These are phyloP conservation scores for Drosophila mimica DNA, from an alignment of 2,888 invertebrate species.

Conservation along the genomic window DNA sequence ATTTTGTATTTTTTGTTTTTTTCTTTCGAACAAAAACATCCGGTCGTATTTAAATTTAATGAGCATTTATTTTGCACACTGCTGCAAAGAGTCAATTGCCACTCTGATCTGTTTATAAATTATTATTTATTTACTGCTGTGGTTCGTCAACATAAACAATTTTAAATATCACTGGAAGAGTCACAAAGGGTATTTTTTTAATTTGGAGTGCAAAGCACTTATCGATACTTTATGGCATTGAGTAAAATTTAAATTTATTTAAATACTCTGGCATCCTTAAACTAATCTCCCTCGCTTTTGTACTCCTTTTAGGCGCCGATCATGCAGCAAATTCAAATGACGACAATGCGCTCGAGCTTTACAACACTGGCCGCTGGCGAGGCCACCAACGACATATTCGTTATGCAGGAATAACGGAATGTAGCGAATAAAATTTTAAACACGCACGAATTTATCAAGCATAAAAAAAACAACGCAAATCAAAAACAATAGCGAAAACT, in stretches of 20 bases:
- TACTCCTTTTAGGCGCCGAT: slow-evolving; percentile 20
- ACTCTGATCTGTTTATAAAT: slow-evolving; percentile 39
- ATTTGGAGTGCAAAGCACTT: background rate
- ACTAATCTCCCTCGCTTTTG: slow-evolving; percentile 15
- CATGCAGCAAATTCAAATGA: slow-evolving; percentile 25
- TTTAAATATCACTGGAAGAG: slow-evolving; percentile 9
- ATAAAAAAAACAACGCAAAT: slow-evolving; percentile 33
- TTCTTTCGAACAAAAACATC: slow-evolving; percentile 78
- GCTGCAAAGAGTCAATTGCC: slow-evolving; percentile 31
- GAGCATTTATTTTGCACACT: slow-evolving; percentile 73
- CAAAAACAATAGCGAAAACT: slow-evolving; percentile 42
- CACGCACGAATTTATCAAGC: slow-evolving; percentile 57
- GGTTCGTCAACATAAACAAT: slow-evolving; percentile 26
- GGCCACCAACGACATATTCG: slow-evolving; percentile 17
- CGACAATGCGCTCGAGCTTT: slow-evolving; percentile 32
- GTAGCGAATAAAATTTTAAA: slow-evolving; percentile 3
- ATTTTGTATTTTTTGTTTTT: slow-evolving; percentile 8
- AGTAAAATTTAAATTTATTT: slow-evolving; percentile 7
- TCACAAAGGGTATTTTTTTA: background rate
- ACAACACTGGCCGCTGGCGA: slow-evolving; percentile 49
- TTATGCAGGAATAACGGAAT: slow-evolving; percentile 56
- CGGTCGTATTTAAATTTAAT: slow-evolving; percentile 82
- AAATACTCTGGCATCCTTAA: slow-evolving; percentile 22
- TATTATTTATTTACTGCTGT: slow-evolving; percentile 64
- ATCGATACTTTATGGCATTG: slow-evolving; percentile 8